Conservation (phyloP, 1,140 invertebrate species). For the Mamestra configurata region DNA sequence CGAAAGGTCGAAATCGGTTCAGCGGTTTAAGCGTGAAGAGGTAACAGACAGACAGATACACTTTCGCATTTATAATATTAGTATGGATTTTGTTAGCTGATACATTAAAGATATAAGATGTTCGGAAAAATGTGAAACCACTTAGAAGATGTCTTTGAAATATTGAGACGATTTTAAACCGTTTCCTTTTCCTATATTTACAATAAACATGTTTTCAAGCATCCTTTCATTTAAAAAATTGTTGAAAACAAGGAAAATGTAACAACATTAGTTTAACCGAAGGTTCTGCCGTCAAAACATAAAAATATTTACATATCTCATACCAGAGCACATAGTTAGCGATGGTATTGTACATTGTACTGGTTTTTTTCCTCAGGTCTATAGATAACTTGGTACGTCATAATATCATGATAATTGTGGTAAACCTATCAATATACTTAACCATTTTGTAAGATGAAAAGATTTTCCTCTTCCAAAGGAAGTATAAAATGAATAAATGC, state of each 20-base stretch:
- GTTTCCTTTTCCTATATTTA: not conserved
- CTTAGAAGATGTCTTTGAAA: too few species aligned
- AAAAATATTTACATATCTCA: slow-evolving; percentile 17
- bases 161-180: too few species aligned
- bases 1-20: too few species aligned
- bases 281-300: slow-evolving; percentile 18
- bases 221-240: not conserved
- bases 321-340: slow-evolving; percentile 2
- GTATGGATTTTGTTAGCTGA: too few species aligned
- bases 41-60: too few species aligned
- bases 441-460: not conserved
- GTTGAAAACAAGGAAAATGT: not conserved
- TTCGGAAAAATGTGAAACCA: too few species aligned
- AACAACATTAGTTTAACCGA: slow-evolving; percentile 10
- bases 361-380: slow-evolving; percentile 6
- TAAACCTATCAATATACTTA: not conserved
- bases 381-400: not conserved
- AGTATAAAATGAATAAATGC: too few species aligned
- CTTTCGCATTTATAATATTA: too few species aligned
- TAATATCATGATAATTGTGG: not conserved
- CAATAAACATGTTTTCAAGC: not conserved
- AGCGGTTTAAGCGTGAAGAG: too few species aligned
- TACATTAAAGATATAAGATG: too few species aligned
- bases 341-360: not conserved
- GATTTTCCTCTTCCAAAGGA: not conserved